Conservation (phyloP, 2,888 invertebrate genomes). For the Dicyrtoma fusca region DNA sequence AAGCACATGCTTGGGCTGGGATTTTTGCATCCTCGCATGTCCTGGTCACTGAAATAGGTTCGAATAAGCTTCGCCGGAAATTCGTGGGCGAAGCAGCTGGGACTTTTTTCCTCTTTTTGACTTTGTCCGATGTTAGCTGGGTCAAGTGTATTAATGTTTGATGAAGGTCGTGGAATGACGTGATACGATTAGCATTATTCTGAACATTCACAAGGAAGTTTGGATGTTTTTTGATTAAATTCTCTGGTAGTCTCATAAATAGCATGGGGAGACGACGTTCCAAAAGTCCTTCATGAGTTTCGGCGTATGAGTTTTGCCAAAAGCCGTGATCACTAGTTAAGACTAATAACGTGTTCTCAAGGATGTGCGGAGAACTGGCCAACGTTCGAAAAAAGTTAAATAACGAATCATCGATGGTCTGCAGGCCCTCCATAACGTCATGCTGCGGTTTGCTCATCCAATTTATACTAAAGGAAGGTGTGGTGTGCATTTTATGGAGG, state of each 20-base stretch:
- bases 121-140: constrained; percentile 9
- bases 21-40: constrained; percentile 31
- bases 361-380: constrained; percentile 62
- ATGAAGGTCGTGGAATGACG: constrained; percentile 76
- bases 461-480: constrained; percentile 74
- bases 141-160: constrained; percentile 62
- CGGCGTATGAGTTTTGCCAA: constrained; percentile 71
- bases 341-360: constrained; percentile 70
- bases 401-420: constrained; percentile 69
- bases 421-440: constrained; percentile 69
- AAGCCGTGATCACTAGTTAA: constrained; percentile 78
- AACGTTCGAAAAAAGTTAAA: constrained; percentile 66
- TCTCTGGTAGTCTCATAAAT: constrained; percentile 69
- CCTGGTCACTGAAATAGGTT: constrained; percentile 13
- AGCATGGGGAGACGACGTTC: constrained; percentile 76
- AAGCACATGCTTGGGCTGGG: constrained; percentile 14
- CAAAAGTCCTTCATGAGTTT: constrained; percentile 71
- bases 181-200: constrained; percentile 68
- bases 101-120: constrained; percentile 4
- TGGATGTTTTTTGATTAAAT: constrained; percentile 65
- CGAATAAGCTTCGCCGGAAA: constrained; percentile 23
- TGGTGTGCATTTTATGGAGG: constrained; percentile 66
- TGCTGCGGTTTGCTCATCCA: constrained; percentile 82
- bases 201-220: constrained; percentile 64
- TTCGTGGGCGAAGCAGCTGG: not conserved